phyloP scores from a whole-genome alignment of 2,113 vertebrate species.

The Aphelocoma coerulescens region DNA sequence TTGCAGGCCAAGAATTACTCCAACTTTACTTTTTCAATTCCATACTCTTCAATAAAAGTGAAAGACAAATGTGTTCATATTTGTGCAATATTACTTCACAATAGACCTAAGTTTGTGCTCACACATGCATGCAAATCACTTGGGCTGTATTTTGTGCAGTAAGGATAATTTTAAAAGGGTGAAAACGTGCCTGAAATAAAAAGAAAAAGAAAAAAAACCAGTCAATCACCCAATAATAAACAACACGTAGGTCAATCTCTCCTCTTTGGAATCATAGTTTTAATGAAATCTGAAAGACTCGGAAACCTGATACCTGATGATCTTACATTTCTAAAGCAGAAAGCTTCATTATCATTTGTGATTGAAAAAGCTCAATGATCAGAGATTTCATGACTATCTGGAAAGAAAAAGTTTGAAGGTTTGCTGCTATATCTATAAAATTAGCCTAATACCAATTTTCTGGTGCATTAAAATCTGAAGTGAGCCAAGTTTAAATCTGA shows the following conservation, averaged over 20 bases:
- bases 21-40: background rate
- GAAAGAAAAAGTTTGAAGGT: constrained; percentile 34
- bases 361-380: background rate
- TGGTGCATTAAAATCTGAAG: constrained; percentile 57
- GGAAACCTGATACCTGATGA: background rate
- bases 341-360: background rate
- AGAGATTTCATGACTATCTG: constrained; percentile 31
- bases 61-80: background rate
- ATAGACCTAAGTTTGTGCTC: background rate
- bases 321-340: background rate
- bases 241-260: background rate
- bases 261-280: background rate
- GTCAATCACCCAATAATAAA: background rate
- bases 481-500: constrained; percentile 22
- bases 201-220: background rate
- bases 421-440: constrained; percentile 6
- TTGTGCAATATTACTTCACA: background rate
- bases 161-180: background rate
- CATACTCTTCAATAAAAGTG: background rate
- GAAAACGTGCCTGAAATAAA: background rate
- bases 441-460: constrained; percentile 55
- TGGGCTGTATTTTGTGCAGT: background rate
- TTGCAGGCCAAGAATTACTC: background rate
- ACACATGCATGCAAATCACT: background rate
- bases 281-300: background rate